phyloP scores from a whole-genome alignment of 37 sponge, comb jelly and placozoan genomes.

The Eunapius fragilis region DNA sequence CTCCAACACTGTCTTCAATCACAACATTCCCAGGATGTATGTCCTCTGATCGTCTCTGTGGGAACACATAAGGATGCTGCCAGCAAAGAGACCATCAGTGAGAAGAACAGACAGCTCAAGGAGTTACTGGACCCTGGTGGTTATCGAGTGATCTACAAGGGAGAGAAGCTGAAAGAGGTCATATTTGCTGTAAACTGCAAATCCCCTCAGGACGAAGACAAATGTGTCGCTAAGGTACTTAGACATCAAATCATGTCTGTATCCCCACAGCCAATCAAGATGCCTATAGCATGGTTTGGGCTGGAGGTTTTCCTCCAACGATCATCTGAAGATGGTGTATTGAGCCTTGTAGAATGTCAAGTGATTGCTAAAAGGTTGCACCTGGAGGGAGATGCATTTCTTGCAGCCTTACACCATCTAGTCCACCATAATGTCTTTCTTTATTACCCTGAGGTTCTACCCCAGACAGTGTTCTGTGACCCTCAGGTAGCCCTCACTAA shows the following conservation, averaged over 20 bases:
- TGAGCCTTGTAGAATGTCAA: conserved; percentile 12
- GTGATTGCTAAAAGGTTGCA: not conserved
- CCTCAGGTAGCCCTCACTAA: conserved; percentile 6
- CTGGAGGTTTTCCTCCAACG: not conserved
- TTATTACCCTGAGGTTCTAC: not conserved
- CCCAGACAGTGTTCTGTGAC: conserved; percentile 5
- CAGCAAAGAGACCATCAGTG: not conserved
- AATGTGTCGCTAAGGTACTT: not conserved
- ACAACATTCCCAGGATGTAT: not conserved
- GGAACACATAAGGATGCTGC: conserved; percentile 3
- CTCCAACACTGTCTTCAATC: not conserved
- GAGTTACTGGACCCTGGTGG: not conserved
- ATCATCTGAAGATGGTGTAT: not conserved
- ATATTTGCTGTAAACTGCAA: not conserved
- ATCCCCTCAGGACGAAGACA: not conserved
- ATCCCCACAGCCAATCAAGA: not conserved
- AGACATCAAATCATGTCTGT: not conserved
- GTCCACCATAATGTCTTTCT: conserved; percentile 1
- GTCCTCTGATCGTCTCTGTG: not conserved
- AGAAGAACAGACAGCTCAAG: not conserved
- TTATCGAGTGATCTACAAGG: not conserved
- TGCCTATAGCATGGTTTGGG: conserved; percentile 13
- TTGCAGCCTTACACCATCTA: conserved; percentile 1
- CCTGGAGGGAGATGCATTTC: not conserved
- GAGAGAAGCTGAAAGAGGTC: not conserved